Conservation (phyloP, 37 sponge, comb jelly and placozoan genomes). For the Geodia barretti region DNA sequence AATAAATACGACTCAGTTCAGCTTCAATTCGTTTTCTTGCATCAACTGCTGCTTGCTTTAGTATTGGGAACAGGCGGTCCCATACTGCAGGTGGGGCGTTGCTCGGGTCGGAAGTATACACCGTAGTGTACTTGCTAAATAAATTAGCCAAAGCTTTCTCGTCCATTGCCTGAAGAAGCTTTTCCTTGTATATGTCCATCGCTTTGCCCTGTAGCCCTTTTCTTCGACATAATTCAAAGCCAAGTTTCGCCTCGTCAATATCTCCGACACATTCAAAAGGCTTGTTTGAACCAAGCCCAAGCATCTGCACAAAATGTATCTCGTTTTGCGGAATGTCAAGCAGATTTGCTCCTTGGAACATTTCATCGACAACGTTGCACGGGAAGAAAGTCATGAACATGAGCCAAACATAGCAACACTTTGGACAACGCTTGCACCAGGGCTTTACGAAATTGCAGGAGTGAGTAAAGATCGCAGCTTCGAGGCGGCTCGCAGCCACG, state of each 20-base stretch:
- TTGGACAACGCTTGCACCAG: conserved; percentile 36
- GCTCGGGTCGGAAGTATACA: neutral
- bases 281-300: conserved; percentile 4
- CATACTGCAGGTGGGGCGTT: neutral
- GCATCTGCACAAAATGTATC: neutral
- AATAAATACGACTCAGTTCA: neutral
- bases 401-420: conserved; percentile 46
- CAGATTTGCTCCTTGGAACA: conserved; percentile 26
- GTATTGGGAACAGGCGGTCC: neutral
- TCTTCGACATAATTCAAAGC: conserved; percentile 12
- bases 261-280: conserved; percentile 46
- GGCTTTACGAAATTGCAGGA: conserved; percentile 15
- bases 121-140: conserved; percentile 1
- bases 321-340: conserved; percentile 17
- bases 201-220: conserved; percentile 19
- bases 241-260: conserved; percentile 22
- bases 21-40: conserved; percentile 11
- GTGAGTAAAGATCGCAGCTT: conserved; percentile 1
- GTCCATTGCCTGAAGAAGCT: neutral
- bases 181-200: conserved; percentile 12
- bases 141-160: neutral
- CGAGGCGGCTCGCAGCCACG: neutral
- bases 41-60: conserved; percentile 1
- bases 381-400: conserved; percentile 26
- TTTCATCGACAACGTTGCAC: neutral